These are phyloP conservation scores for Hoplodrina ambigua DNA, from an alignment of 2,888 invertebrate species.

Conservation along the genomic window DNA sequence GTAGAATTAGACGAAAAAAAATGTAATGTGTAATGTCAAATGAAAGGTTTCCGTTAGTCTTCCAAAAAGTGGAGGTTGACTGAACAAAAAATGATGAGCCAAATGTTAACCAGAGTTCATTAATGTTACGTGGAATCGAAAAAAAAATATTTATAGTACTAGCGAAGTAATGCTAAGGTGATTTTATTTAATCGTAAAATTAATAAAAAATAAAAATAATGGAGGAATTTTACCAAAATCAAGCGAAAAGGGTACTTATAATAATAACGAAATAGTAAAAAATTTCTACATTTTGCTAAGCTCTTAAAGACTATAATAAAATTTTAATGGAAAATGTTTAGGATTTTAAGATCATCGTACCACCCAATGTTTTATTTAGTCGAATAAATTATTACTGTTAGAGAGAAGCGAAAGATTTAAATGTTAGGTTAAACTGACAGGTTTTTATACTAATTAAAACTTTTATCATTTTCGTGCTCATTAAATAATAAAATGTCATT, in stretches of 20 bases:
- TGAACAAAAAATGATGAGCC: slow-evolving; percentile 78
- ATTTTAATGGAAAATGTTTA: slow-evolving; percentile 58
- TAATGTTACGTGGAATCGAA: slow-evolving; percentile 77
- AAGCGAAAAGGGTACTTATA: slow-evolving; percentile 79
- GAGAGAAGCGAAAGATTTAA: slow-evolving; percentile 60
- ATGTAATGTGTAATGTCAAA: slow-evolving; percentile 64
- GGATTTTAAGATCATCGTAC: slow-evolving; percentile 60
- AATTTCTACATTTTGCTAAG: slow-evolving; percentile 76
- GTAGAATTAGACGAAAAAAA: slow-evolving; percentile 66
- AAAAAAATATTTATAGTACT: slow-evolving; percentile 69
- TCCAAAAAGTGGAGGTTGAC: slow-evolving; percentile 85
- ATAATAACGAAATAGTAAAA: slow-evolving; percentile 68
- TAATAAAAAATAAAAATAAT: slow-evolving; percentile 56
- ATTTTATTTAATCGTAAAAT: slow-evolving; percentile 65
- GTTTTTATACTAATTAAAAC: background rate
- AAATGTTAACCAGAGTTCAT: slow-evolving; percentile 79
- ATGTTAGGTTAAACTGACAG: slow-evolving; percentile 13
- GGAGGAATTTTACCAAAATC: slow-evolving; percentile 74
- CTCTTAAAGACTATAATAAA: slow-evolving; percentile 69
- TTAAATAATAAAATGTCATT: background rate
- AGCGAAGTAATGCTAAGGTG: slow-evolving; percentile 62
- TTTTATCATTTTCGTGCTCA: background rate
- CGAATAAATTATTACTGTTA: slow-evolving; percentile 8
- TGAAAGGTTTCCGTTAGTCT: slow-evolving; percentile 79
- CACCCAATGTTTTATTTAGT: slow-evolving; percentile 34